Base-by-base conservation (phyloP, 2,113 vertebrate genomes). In the Solea senegalensis region DNA sequence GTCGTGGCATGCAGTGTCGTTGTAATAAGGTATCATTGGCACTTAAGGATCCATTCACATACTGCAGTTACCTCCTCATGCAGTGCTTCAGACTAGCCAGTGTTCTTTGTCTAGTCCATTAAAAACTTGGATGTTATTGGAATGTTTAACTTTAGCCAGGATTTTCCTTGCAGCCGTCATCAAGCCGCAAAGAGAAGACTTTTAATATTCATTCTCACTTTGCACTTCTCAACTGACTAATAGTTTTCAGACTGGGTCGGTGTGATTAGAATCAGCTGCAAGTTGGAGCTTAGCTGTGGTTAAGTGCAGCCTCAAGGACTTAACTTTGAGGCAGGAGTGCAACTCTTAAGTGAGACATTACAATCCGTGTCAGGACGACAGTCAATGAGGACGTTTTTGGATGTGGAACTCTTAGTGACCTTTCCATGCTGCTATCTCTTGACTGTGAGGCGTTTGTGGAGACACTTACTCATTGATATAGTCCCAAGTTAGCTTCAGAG, bases 401-500 rank as follows among this genome's bases (percentile, higher is more conserved):
- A 70, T 54, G 62, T 43, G 62, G 12, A 76, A 85, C 71, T 76
- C 46, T 16, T 13, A 6, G 21, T 85, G 83, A 86, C 83, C 41
- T 80, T 68, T 79, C 9, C 57, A 44, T 68, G 54, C 70, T 83
- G 72, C 64, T 58, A 72, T 75, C 64, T 83, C 43, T 48, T 6
- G 40, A 60, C 74, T 78, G 61, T 44, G 70, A 81, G 26, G 16
- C 7, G 21, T 73, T 78, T 74, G 63, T 62, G 55, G 68, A 89
- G 57, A 82, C 72, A 72, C 70, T 85, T 83, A 87, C 51, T 83
- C 74, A 86, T 57, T 73, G 73, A 88, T 86, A 78, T 43, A 64
- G 55, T 85, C 73, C 80, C 68, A 75, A 50, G 76, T 68, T 72
- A 69, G 78, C 52, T 80, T 66, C 44, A 58, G 66, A 82, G 76